These are phyloP conservation scores for Chelonus formosanus DNA, from an alignment of 2,888 invertebrate species.

Conservation along the genomic window DNA sequence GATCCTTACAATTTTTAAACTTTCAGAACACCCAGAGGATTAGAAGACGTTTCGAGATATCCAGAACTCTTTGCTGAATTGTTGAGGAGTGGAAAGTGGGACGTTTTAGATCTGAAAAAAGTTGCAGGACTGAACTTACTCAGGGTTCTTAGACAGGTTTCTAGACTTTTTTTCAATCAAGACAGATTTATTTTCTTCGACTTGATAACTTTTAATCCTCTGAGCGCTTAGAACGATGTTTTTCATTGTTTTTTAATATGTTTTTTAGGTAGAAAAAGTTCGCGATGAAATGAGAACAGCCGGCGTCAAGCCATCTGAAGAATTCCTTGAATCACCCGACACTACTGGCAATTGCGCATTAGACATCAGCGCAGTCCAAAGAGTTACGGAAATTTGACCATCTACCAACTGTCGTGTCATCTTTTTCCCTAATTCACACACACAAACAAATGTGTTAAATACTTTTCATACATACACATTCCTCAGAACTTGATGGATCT, in stretches of 20 bases:
- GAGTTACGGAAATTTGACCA: slow-evolving; percentile 55
- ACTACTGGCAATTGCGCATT: slow-evolving; percentile 72
- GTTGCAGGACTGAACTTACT: slow-evolving; percentile 73
- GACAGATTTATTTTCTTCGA: not conserved
- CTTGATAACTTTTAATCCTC: not conserved
- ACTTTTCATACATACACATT: slow-evolving; percentile 14
- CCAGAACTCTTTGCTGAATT: slow-evolving; percentile 75
- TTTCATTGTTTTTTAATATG: not conserved
- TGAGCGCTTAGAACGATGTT: not conserved
- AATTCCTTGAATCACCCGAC: slow-evolving; percentile 69
- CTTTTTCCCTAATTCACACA: slow-evolving; percentile 17
- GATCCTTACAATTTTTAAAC: slow-evolving; percentile 28
- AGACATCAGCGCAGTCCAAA: slow-evolving; percentile 58
- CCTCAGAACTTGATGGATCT: slow-evolving; percentile 22
- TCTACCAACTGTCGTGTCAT: not conserved
- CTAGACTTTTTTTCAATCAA: slow-evolving; percentile 1
- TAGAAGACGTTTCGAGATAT: slow-evolving; percentile 78
- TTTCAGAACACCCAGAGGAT: slow-evolving; percentile 79
- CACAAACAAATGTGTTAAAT: not conserved
- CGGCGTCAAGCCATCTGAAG: slow-evolving; percentile 71
- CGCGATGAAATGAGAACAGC: slow-evolving; percentile 73
- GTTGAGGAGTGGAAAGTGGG: slow-evolving; percentile 72
- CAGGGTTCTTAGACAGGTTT: slow-evolving; percentile 68
- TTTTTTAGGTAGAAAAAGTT: slow-evolving; percentile 65
- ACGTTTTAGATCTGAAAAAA: slow-evolving; percentile 72